Evolutionary conservation across 2,113 vertebrate genomes (phyloP), one percentile per base, ranked within the genome.

Genomic region (Seriola quinqueradiata): DNA sequence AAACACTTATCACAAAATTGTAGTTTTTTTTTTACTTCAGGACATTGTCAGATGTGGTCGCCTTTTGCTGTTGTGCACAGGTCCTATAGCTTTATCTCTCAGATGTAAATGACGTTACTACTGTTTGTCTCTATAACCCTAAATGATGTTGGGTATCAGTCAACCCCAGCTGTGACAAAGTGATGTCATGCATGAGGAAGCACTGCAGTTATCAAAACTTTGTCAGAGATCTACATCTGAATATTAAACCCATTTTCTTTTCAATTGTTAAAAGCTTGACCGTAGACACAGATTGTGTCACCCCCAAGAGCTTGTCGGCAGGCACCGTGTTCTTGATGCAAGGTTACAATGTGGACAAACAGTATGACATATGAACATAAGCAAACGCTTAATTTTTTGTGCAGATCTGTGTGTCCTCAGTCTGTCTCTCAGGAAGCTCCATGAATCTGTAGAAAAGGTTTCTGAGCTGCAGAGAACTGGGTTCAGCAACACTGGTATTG

Each of bases 391-490:
- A 10, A 1, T 52, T 74, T 66, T 81, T 48, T 66, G 72, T 81
- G 75, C 70, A 65, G 70, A 32, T 78, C 64, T 73, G 70, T 74
- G 55, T 87, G 84, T 84, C 75, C 77, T 89, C 71, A 46, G 82
- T 91, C 89, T 90, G 88, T 90, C 93, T 93, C 87, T 61, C 66
- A 80, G 90, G 87, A 90, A 90, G 92, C 93, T 93, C 93, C 91
- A 71, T 68, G 88, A 92, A 90, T 93, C 92, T 87, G 89, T 61
- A 82, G 77, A 94, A 93, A 91, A 86, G 61, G 84, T 90, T 88
- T 92, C 85, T 92, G 92, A 94, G 87, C 89, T 91, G 94, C 94
- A 94, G 90, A 94, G 92, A 95, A 89, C 93, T 93, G 93, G 94
- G 90, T 90, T 94, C 91, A 93, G 89, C 88, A 91, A 65, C 68